phyloP scores from a whole-genome alignment of 2,113 vertebrate genomes.

The Pelusios castaneus region DNA sequence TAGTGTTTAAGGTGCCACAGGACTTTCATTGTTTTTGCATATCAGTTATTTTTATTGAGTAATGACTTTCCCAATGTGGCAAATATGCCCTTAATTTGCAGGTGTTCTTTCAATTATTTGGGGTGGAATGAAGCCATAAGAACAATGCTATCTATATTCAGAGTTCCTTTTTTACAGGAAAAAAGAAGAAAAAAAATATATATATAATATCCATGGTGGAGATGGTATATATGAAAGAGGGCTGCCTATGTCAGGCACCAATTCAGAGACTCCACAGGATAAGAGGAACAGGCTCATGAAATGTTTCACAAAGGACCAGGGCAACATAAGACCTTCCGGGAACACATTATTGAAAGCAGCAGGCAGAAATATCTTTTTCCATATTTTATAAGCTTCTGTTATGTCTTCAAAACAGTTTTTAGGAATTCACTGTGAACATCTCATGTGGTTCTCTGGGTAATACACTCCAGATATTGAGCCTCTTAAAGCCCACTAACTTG shows the following conservation, averaged over 20 bases:
- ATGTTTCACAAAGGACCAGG: background rate
- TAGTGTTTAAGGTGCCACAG: too few species aligned
- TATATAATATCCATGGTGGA: background rate
- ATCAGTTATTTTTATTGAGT: background rate
- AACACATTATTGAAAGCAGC: background rate
- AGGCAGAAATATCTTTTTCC: background rate
- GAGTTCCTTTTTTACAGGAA: conserved; percentile 1
- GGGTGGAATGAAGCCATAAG: background rate
- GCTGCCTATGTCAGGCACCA: background rate
- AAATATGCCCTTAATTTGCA: background rate
- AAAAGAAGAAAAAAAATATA: background rate
- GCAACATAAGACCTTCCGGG: background rate
- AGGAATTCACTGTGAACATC: background rate
- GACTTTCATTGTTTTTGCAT: too few species aligned
- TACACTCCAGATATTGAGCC: background rate
- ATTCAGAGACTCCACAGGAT: background rate
- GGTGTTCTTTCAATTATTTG: background rate
- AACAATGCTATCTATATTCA: conserved; percentile 13
- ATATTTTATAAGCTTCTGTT: background rate
- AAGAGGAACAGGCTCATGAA: background rate
- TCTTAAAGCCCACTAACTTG: background rate
- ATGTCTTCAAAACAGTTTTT: background rate
- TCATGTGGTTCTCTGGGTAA: fast-evolving
- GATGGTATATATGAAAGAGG: background rate
- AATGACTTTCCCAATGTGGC: fast-evolving